phyloP scores from a whole-genome alignment of 2,888 invertebrate genomes.

The Brenthis hecate region DNA sequence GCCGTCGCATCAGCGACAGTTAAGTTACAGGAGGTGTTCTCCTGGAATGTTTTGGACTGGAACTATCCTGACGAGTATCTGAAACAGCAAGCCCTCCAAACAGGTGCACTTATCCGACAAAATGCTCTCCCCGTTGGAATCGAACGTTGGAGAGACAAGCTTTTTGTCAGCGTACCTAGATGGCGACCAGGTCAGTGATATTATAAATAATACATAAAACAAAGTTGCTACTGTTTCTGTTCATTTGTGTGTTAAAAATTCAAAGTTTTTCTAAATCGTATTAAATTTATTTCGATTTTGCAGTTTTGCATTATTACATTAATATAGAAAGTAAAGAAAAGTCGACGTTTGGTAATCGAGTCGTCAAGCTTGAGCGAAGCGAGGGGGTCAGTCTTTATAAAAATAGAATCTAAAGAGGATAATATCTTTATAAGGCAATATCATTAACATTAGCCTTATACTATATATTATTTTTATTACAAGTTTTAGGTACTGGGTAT shows the following conservation, averaged over 20 bases:
- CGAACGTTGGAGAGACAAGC: constrained; percentile 89
- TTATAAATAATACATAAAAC: not conserved
- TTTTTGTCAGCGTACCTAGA: constrained; percentile 92
- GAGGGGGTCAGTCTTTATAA: too few relatives aligned
- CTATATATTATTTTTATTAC: too few relatives aligned
- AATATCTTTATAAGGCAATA: too few relatives aligned
- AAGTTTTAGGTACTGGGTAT: too few relatives aligned
- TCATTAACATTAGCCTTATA: too few relatives aligned
- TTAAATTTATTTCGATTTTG: too few relatives aligned
- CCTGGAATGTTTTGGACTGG: constrained; percentile 90
- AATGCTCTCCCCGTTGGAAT: constrained; percentile 92
- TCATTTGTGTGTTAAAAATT: too few relatives aligned
- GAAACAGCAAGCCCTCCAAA: constrained; percentile 84
- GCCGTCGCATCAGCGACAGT: constrained; percentile 64
- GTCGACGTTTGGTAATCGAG: constrained; percentile 9
- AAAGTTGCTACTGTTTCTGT: too few relatives aligned
- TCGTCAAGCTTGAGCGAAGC: not conserved
- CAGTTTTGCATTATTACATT: too few relatives aligned
- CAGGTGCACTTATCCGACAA: constrained; percentile 87
- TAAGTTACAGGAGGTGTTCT: constrained; percentile 86
- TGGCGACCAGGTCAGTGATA: constrained; percentile 87
- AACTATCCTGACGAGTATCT: constrained; percentile 85
- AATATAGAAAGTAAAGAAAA: not conserved
- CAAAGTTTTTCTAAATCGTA: too few relatives aligned
- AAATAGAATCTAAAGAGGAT: too few relatives aligned